Evolutionary conservation across 2,888 invertebrate genomes (phyloP), one percentile per base, ranked within the genome.

Genomic region (Nomada ruficornis): DNA sequence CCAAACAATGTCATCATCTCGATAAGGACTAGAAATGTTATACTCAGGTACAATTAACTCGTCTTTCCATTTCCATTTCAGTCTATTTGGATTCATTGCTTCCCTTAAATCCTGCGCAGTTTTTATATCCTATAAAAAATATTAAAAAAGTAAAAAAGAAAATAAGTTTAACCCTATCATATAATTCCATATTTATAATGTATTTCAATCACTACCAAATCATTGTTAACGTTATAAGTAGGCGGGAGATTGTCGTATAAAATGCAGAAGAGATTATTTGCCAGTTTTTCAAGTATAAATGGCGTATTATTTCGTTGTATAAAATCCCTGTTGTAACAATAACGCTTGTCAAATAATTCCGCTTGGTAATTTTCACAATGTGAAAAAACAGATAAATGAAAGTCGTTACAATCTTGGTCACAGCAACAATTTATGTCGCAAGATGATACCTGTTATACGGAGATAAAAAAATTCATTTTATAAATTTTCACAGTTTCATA

Each of bases 381-480:
- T 23, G 95, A 94, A 93, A 98, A 97, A 2, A 95, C 94, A 77
- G 93, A 91, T 77, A 94, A 94, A 88, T 97, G 96, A 70, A 94
- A 94, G 42, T 94, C 93, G 13, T 95, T 94, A 91, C 98, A 98
- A 88, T 98, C 97, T 64, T 89, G 91, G 93, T 98, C 98, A 93
- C 98, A 98, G 91, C 98, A 98, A 91, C 98, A 98, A 92, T 97
- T 97, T 71, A 97, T 95, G 93, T 98, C 97, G 94, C 98, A 98
- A 54, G 94, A 94, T 87, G 94, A 94, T 67, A 94, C 93, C 96
- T 96, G 88, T 77, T 94, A 92, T 86, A 63, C 70, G 70, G 68
- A 78, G 63, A 60, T 9, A 52, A 65, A 65, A 52, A 52, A 57
- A 64, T 52, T 60, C 0, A 82, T 81, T 52, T 76, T 55, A 52